Percentiles rank a stretch among this genome's conserved stretches.
Evolutionary conservation across 2,888 invertebrate species (phyloP).

Genomic region (Agrenia bidenticulata): DNA sequence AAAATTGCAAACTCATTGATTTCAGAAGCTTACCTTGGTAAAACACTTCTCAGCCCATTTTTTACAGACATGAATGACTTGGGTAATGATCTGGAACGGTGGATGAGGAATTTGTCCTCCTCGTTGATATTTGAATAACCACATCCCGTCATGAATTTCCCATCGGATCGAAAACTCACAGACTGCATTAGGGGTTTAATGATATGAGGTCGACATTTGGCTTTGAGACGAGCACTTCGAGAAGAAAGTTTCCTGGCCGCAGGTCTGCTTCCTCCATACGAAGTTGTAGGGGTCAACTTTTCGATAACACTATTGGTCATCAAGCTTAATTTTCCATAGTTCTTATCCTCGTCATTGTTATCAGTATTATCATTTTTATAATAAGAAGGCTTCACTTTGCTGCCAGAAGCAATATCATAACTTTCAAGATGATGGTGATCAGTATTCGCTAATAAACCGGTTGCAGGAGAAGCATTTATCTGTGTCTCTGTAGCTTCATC

Average conservation of each 20-base stretch:
- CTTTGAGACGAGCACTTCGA: neutral
- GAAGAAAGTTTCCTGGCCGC: slow-evolving; percentile 5
- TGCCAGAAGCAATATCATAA: no score
- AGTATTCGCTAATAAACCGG: no score
- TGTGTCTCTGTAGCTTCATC: no score
- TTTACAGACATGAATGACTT: slow-evolving; percentile 46
- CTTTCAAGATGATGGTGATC: no score
- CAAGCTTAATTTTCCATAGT: no score
- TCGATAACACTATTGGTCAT: neutral
- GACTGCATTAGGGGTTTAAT: slow-evolving; percentile 27
- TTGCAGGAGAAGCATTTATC: no score
- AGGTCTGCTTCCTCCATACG: neutral
- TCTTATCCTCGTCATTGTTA: neutral
- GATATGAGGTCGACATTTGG: neutral
- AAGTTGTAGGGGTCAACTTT: neutral
- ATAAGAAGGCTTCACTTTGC: no score
- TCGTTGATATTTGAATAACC: neutral
- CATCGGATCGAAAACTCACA: slow-evolving; percentile 30
- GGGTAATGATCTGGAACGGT: slow-evolving; percentile 45
- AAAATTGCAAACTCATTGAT: neutral
- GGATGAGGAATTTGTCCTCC: neutral
- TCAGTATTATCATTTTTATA: no score
- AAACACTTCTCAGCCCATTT: slow-evolving; percentile 32
- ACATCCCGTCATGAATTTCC: neutral
- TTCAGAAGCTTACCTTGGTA: slow-evolving; percentile 38